A percentile compares a stretch with the other conserved stretches of the same genome.
Evolutionary conservation across 35 echinoderm and acorn worm genomes (phyloP).

Genomic region (Eucidaris tribuloides): DNA sequence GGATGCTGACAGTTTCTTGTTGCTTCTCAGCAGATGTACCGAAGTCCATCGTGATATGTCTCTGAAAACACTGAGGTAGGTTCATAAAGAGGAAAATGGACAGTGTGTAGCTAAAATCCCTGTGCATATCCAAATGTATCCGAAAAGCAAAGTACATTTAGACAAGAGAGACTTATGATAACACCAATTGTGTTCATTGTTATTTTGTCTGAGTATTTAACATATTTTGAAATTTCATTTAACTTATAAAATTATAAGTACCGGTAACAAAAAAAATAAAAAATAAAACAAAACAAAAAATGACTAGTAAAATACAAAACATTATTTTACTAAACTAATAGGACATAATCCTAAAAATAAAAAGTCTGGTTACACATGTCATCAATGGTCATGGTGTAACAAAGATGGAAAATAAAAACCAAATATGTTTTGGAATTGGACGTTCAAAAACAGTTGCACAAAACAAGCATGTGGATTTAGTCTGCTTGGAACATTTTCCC

Average conservation of each 20-base stretch:
- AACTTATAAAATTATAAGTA: not conserved
- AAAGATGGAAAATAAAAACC: no score
- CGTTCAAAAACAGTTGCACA: no score
- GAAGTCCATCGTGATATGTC: not conserved
- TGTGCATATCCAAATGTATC: not conserved
- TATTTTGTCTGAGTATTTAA: not conserved
- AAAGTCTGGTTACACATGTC: no score
- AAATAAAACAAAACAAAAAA: not conserved
- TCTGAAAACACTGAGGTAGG: slow-evolving; percentile 31
- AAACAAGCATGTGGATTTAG: no score
- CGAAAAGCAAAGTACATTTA: not conserved
- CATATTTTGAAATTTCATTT: not conserved
- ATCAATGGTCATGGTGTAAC: no score
- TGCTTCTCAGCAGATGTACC: not conserved
- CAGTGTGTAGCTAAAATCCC: no score
- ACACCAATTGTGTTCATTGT: not conserved
- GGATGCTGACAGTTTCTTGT: not conserved
- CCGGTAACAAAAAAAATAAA: not conserved
- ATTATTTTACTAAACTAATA: not conserved
- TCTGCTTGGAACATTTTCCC: no score
- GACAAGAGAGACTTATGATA: not conserved
- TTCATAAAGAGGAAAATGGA: not conserved
- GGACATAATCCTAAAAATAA: not conserved
- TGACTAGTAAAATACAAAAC: not conserved
- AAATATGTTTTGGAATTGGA: no score